Evolutionary conservation across 2,797 vertebrate species (phyloP).

Genomic region (Thripadectes ignobilis): DNA sequence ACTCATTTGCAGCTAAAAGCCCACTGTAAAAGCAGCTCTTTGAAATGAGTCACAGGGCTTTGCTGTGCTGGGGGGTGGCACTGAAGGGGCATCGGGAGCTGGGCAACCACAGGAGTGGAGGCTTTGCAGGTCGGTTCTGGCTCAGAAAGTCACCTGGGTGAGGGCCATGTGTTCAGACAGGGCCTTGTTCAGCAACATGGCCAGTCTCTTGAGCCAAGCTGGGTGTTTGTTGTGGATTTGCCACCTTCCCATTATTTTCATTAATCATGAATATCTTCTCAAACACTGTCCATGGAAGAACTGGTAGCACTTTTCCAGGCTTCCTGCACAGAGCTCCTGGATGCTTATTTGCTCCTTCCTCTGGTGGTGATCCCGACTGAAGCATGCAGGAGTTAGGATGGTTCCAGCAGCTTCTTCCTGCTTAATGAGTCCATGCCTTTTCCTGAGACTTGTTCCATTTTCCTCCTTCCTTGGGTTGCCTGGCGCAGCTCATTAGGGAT

Average conservation of each 20-base stretch:
- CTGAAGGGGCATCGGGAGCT: background rate
- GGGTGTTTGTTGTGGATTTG: background rate
- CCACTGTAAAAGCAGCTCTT: background rate
- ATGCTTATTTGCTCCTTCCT: background rate
- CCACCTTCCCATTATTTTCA: background rate
- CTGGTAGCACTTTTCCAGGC: background rate
- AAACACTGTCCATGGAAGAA: accelerated
- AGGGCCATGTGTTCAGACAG: background rate
- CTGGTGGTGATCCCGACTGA: background rate
- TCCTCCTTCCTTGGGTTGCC: background rate
- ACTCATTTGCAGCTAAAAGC: background rate
- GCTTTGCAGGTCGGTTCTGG: background rate
- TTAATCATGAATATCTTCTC: background rate
- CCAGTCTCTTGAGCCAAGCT: background rate
- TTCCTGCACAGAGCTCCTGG: background rate
- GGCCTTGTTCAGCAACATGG: accelerated
- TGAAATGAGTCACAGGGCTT: background rate
- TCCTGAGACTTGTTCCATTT: background rate
- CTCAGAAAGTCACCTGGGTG: background rate
- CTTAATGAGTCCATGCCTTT: background rate
- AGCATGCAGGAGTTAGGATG: background rate
- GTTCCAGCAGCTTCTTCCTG: background rate
- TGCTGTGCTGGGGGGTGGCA: background rate
- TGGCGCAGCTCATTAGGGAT: background rate
- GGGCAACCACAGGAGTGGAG: background rate